Evolutionary conservation across 2,797 vertebrate species (phyloP).

Genomic region (Pyrocephalus nanus): DNA sequence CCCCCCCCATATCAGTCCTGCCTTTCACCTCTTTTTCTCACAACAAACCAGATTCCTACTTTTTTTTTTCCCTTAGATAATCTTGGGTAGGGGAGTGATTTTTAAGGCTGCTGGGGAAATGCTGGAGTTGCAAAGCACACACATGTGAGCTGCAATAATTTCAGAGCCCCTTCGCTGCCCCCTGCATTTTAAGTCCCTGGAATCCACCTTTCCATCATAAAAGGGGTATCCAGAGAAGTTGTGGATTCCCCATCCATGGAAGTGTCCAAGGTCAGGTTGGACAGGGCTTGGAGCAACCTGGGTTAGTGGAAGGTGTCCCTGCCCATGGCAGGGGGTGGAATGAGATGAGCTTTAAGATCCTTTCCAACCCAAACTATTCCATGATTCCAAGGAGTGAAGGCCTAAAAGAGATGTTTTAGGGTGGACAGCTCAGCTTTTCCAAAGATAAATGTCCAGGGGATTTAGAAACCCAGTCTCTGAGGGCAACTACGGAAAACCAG

Average conservation of each 20-base stretch:
- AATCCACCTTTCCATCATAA: neutral
- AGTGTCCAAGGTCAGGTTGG: neutral
- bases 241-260: neutral
- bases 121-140: neutral
- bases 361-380: neutral
- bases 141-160: accelerated
- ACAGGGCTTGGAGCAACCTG: accelerated
- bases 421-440: neutral
- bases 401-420: neutral
- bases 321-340: neutral
- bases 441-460: neutral
- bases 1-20: neutral
- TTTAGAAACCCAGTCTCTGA: accelerated
- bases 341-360: neutral
- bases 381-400: neutral
- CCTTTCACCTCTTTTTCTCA: neutral
- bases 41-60: neutral
- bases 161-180: neutral
- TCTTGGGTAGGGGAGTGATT: neutral
- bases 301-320: neutral
- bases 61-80: neutral
- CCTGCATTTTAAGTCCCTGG: neutral
- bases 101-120: neutral
- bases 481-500: accelerated
- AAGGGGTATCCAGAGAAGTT: neutral